Evolutionary conservation across 2,113 vertebrate species (phyloP).

Genomic region (Cinclus mexicanus): DNA sequence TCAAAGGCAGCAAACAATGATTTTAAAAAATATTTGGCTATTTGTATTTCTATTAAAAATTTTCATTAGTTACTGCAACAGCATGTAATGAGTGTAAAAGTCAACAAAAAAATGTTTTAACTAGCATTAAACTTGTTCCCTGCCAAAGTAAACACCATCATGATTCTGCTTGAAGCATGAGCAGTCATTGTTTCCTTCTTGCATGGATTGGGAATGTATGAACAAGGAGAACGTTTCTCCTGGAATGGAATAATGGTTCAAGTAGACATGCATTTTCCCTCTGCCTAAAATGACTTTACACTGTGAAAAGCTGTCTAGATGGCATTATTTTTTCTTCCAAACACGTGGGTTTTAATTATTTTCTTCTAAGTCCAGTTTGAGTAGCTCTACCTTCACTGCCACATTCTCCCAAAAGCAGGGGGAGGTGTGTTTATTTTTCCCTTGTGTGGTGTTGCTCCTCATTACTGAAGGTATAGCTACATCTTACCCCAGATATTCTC

Average conservation of each 20-base stretch:
- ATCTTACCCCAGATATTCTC: neutral
- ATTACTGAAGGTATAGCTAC: neutral
- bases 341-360: neutral
- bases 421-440: neutral
- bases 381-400: neutral
- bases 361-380: neutral
- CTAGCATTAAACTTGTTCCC: conserved; percentile 19
- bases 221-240: neutral
- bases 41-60: conserved; percentile 39
- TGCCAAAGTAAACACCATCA: conserved; percentile 40
- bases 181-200: neutral
- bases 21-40: conserved; percentile 40
- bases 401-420: neutral
- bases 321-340: neutral
- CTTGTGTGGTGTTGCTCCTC: neutral
- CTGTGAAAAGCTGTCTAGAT: neutral
- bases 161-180: neutral
- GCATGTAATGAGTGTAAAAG: conserved; percentile 46
- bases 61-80: neutral
- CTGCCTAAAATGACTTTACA: neutral
- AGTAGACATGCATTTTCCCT: neutral
- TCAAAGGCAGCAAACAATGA: conserved; percentile 21
- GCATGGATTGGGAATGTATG: neutral
- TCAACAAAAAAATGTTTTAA: conserved; percentile 49
- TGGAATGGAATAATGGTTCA: neutral